These are phyloP conservation scores for Ptychochromis oligacanthus DNA, from an alignment of 2,113 vertebrate genomes.

Conservation along the genomic window DNA sequence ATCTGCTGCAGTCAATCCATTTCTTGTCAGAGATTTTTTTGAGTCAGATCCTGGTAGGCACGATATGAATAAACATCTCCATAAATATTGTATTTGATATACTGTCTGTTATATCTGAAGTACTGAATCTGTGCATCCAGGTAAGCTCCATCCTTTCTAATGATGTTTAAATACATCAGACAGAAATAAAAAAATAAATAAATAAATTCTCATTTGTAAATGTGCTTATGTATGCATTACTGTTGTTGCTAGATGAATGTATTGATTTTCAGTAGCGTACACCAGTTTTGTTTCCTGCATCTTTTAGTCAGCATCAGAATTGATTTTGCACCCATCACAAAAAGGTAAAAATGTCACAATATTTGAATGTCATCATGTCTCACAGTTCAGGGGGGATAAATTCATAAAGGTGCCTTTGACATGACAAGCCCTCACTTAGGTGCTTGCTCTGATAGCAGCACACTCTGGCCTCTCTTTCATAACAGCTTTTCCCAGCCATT, in stretches of 20 bases:
- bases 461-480: background rate
- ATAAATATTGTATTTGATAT: background rate
- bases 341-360: background rate
- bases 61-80: background rate
- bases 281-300: background rate
- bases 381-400: background rate
- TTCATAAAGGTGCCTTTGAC: background rate
- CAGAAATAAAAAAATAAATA: background rate
- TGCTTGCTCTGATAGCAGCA: background rate
- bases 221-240: background rate
- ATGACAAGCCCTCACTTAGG: background rate
- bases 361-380: background rate
- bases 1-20: too few species aligned
- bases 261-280: constrained; percentile 35
- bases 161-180: background rate
- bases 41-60: background rate
- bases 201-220: background rate
- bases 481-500: background rate
- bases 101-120: background rate
- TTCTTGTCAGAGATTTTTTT: too few species aligned
- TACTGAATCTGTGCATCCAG: background rate
- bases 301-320: background rate
- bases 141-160: background rate
- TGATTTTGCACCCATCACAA: constrained; percentile 6
- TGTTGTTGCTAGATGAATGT: constrained; percentile 15